Base-by-base conservation (phyloP, 2,797 vertebrate genomes). In the Uromys caudimaculatus region DNA sequence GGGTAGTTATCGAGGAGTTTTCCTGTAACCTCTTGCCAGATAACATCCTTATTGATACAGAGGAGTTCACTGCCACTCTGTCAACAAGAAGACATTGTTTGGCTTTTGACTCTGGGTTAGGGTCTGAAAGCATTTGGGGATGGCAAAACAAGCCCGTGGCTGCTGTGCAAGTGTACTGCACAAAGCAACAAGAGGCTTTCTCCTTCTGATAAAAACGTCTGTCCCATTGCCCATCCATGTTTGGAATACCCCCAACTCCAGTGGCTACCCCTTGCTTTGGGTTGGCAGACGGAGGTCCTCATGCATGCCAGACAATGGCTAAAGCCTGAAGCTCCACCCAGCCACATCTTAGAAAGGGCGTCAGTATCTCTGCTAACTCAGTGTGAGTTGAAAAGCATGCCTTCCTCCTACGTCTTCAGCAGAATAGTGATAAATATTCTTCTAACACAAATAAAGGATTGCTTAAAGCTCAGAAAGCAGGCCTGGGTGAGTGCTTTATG, bases 161-260 rank as follows among this genome's bases (percentile, higher is more conserved):
- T 23, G 27, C 12, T 56, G 23, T 29, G 75, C 24, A 1, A 62
- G 35, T 29, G 38, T 75, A 35, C 27, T 69, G 35, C 60, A 24
- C 56, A 75, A 67, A 41, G 77, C 73, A 92, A 64, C 64, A 47
- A 58, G 54, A 95, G n/a, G 9, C 1, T 52, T 56, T 41, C 29
- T 97, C 23, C 95, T 6, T 27, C 64, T 79, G 29, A 27, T 87
- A 58, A 81, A 79, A 67, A 21, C 27, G 21, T 54, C 41, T 87
- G 32, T 82, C 16, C 54, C 23, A 14, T 6, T 4, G 0, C 41
- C 58, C 52, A 41, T 24, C 32, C 38, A 13, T 7, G 44, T 16
- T 50, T 64, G 54, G 50, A 78, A 56, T 14, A 69, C n/a, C n/a
- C 38, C 24, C 35, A 41, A 29, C 24, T 76, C 41, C 13, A 24